These are phyloP conservation scores for Actinia tenebrosa DNA, from an alignment of 64 coral and sea anemone genomes.

Conservation along the genomic window DNA sequence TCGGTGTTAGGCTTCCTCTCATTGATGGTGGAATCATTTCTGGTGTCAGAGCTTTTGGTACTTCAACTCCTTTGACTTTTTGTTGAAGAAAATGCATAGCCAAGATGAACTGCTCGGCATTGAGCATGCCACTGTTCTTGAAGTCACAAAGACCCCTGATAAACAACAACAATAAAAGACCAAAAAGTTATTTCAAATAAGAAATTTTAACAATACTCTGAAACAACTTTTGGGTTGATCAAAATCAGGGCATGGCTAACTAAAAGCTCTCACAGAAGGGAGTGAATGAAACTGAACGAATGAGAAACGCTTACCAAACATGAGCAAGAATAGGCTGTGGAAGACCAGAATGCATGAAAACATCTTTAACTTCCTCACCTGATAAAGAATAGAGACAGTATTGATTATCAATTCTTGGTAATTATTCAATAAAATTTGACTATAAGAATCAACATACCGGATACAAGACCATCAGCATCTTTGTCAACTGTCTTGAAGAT, in stretches of 20 bases:
- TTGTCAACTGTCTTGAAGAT: slow-evolving; percentile 93
- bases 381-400: background rate
- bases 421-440: too few species aligned
- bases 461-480: slow-evolving; percentile 89
- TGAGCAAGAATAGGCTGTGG: slow-evolving; percentile 84
- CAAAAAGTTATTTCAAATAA: background rate
- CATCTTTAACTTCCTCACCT: slow-evolving; percentile 96
- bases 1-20: slow-evolving; percentile 21
- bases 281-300: background rate
- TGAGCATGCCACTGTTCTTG: slow-evolving; percentile 73
- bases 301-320: slow-evolving; percentile 68
- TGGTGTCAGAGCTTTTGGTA: slow-evolving; percentile 58
- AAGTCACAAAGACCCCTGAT: slow-evolving; percentile 91
- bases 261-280: too few species aligned
- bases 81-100: slow-evolving; percentile 94
- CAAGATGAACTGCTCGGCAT: slow-evolving; percentile 86
- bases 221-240: too few species aligned
- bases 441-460: slow-evolving; percentile 42
- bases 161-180: background rate
- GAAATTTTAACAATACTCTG: too few species aligned
- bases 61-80: slow-evolving; percentile 87
- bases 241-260: too few species aligned
- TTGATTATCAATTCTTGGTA: background rate
- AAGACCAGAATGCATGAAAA: slow-evolving; percentile 91
- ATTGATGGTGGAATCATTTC: slow-evolving; percentile 96